Base-by-base conservation (phyloP, 2,888 invertebrate genomes). In the Didymodactylos carnosus region DNA sequence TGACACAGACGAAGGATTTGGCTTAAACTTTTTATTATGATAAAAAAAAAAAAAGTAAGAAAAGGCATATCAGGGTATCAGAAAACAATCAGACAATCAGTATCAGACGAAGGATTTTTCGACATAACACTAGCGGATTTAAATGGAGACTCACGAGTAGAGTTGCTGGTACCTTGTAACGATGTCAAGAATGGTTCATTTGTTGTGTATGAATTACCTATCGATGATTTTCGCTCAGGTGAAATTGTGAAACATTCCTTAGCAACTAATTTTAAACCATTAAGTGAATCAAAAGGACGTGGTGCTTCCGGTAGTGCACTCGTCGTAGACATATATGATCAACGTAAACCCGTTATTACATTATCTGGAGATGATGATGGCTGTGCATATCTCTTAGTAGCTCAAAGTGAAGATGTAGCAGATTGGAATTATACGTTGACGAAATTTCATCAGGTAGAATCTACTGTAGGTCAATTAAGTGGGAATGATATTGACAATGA, bases 341-440 rank as follows among this genome's bases (percentile, higher is more conserved):
- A 35, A 14, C 73, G 74, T 19, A 79, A 78, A 46, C 79, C 79
- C 8, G 71, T 75, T 39, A 77, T 80, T n/a, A 69, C 79, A 8
- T n/a, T 80, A 29, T 78, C 80, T 10, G 80, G 80, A 5, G 80
- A 80, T 74, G 80, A 80, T 73, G 79, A 79, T 39, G 80, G 80
- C 0, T 75, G 77, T 39, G 79, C 78, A 0, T 79, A 79, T 72
- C 73, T 77, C 40, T 74, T 79, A 25, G 75, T 75, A 39, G 78
- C 80, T 0, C n/a, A n/a, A n/a, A 40, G 43, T 46, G 76, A 75
- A 35, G 71, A 76, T 41, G 53, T 77, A 10, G 71, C 75, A n/a
- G 76, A 79, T 71, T 80, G 80, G 80, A 72, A 73, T 8, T 80
- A 80, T 75, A 71, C 51, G 1, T 76, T 75, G 29, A 76, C 73